phyloP scores from a whole-genome alignment of 2,113 vertebrate genomes.

The Brachyhypopomus gauderio region DNA sequence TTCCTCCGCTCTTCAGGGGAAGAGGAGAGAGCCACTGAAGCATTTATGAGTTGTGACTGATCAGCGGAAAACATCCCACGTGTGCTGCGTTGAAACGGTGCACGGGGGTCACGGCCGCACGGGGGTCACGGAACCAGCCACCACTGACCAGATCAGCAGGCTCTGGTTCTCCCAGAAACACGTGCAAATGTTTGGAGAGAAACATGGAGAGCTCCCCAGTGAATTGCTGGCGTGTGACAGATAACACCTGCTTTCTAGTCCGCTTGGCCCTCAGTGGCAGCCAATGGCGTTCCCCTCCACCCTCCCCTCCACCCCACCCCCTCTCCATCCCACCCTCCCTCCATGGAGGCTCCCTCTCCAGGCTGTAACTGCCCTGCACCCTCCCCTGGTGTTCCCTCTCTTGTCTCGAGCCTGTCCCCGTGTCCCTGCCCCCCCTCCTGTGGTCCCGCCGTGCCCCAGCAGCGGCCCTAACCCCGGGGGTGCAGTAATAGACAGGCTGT shows the following conservation, averaged over 20 bases:
- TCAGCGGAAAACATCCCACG: conserved; percentile 62
- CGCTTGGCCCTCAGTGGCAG: conserved; percentile 75
- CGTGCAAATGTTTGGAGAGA: conserved; percentile 60
- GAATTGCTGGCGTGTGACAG: conserved; percentile 80
- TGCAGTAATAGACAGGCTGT: conserved; percentile 81
- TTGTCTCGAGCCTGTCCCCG: neutral
- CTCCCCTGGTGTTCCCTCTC: conserved; percentile 73
- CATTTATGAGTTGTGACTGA: conserved; percentile 70
- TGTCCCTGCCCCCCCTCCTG: conserved; percentile 57
- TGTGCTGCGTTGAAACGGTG: conserved; percentile 59
- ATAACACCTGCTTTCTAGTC: conserved; percentile 83
- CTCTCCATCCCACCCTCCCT: conserved; percentile 47
- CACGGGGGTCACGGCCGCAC: conserved; percentile 38
- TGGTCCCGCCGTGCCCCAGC: conserved; percentile 43
- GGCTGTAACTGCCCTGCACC: conserved; percentile 81
- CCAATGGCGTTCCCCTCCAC: conserved; percentile 63
- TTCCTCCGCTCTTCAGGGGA: conserved; percentile 61
- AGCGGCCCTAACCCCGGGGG: conserved; percentile 66
- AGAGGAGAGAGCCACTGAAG: conserved; percentile 64
- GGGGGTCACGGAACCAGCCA: neutral
- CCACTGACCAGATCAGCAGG: conserved; percentile 46
- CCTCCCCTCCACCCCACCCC: conserved; percentile 47
- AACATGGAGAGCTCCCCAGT: conserved; percentile 60
- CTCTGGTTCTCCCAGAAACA: conserved; percentile 58
- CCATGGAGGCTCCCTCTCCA: conserved; percentile 72